Percentiles rank a stretch among this genome's conserved stretches.
phyloP scores from a whole-genome alignment of 30 jellyfish, hydroid and myxozoan genomes.

The Mastigias papua region DNA sequence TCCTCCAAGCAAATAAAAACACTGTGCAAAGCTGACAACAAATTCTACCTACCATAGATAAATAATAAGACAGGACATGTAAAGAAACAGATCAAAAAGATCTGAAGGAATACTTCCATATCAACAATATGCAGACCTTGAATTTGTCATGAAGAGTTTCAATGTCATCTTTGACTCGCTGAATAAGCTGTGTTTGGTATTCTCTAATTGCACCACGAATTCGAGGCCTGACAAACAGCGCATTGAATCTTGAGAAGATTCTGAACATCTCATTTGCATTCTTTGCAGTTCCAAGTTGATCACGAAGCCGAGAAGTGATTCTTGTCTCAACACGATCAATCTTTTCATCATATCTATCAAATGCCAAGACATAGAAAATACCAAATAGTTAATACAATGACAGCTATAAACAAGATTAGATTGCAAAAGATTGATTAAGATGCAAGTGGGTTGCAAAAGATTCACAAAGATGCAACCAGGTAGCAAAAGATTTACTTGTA shows the following conservation, averaged over 20 bases:
- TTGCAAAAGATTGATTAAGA: background rate
- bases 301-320: conserved; percentile 90
- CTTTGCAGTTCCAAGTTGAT: conserved; percentile 95
- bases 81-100: background rate
- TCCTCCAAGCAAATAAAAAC: too few species aligned
- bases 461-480: too few species aligned
- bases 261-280: conserved; percentile 98
- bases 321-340: conserved; percentile 95
- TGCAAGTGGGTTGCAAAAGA: background rate
- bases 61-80: background rate
- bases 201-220: conserved; percentile 95
- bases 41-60: too few species aligned
- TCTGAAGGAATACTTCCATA: background rate
- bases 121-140: conserved; percentile 47
- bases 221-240: conserved; percentile 90
- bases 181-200: conserved; percentile 89
- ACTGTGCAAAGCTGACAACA: too few species aligned
- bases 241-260: conserved; percentile 91
- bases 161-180: conserved; percentile 91
- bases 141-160: conserved; percentile 94
- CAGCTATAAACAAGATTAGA: background rate
- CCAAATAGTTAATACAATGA: background rate
- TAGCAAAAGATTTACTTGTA: too few species aligned
- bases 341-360: conserved; percentile 82
- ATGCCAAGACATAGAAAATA: background rate